Conservation (phyloP, 2,113 vertebrate species). For the Cercocebus atys region DNA sequence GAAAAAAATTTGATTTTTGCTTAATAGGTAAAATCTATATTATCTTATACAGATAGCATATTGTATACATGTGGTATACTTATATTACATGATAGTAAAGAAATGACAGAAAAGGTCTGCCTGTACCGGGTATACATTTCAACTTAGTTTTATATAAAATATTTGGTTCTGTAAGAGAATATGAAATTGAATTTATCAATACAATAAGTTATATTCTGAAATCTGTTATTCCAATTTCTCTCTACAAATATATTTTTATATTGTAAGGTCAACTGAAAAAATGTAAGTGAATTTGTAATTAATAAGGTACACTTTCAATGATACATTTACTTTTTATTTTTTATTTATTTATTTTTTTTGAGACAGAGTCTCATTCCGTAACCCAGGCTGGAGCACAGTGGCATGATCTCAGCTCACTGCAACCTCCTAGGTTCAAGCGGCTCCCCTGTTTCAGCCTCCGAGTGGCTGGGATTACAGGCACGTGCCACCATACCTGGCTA, state of each 20-base stretch:
- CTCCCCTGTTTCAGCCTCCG: no score
- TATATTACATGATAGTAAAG: neutral
- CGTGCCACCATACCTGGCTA: no score
- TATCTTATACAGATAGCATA: neutral
- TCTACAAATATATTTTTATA: neutral
- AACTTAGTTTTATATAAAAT: neutral
- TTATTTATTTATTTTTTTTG: no score
- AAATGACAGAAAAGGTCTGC: neutral
- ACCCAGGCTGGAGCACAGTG: no score
- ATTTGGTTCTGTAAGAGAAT: neutral
- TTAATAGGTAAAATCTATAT: neutral
- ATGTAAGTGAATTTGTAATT: neutral
- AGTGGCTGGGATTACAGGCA: no score
- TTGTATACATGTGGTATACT: neutral
- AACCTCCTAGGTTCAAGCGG: no score
- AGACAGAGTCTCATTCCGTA: no score
- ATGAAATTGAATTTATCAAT: neutral
- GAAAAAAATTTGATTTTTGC: neutral
- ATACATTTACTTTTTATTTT: neutral
- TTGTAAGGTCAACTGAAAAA: neutral
- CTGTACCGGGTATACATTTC: neutral
- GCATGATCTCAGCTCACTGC: no score
- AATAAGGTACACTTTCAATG: neutral
- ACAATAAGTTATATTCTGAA: neutral
- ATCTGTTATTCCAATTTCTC: neutral